Conservation (phyloP, 2,113 vertebrate species). For the Cavia aperea region DNA sequence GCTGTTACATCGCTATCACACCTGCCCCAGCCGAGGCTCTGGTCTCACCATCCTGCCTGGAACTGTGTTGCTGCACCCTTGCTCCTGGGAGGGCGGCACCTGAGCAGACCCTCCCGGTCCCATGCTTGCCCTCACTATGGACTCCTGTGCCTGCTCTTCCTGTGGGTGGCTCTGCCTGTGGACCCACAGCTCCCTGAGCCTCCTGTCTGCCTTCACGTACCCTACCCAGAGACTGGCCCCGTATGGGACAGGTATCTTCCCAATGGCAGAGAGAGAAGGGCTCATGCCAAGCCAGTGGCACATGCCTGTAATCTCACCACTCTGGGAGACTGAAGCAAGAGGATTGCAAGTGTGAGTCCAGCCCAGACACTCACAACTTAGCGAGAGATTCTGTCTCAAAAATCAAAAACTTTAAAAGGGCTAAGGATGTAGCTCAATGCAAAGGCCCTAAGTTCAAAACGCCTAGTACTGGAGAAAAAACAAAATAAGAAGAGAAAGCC, state of each 20-base stretch:
- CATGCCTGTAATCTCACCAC: not conserved
- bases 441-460: not conserved
- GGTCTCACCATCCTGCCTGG: not conserved
- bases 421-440: not conserved
- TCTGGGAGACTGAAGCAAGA: not conserved
- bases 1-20: fast-evolving
- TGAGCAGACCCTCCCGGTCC: not conserved
- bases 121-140: fast-evolving
- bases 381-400: not conserved
- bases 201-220: too few relatives aligned
- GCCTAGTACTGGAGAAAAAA: not conserved
- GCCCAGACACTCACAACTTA: not conserved
- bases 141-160: not conserved
- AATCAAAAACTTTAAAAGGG: not conserved
- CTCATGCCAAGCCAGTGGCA: not conserved
- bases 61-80: not conserved
- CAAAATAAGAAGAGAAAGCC: not conserved
- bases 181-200: not conserved
- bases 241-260: not conserved
- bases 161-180: too few relatives aligned
- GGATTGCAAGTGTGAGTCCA: not conserved
- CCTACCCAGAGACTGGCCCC: not conserved
- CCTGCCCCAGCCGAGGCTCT: not conserved
- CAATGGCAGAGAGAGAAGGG: not conserved
- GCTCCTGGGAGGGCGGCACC: not conserved